Base-by-base conservation (phyloP, 2,797 vertebrate genomes). In the Dallia pectoralis region DNA sequence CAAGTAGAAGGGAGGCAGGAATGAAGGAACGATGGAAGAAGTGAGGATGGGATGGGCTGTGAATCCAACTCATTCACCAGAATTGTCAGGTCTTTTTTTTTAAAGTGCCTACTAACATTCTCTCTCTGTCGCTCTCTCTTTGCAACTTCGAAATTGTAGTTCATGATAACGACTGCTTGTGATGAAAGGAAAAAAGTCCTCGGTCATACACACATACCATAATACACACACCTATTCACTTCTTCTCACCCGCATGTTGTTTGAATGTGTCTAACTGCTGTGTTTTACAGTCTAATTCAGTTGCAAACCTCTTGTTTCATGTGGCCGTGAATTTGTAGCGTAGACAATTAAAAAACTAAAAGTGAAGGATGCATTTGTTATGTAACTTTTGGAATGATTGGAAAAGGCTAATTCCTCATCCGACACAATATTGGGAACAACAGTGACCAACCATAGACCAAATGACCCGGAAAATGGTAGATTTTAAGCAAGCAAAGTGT, bases 211-310 rank as follows among this genome's bases (percentile, higher is more conserved):
- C 18, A 16, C 59, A 81, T 78, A 63, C 79, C 79, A 78, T 30
- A 69, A 66, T 67, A 77, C 74, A 76, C 70, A 86, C 71, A 63
- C 74, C 75, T 81, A 76, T 68, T 78, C 72, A 78, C 78, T 61
- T 6, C 22, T 27, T 48, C 44, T 0, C 9, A 33, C 27, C 7
- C 53, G 29, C 32, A 71, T 63, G 85, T 44, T 78, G 82, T 64
- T 64, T 2, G 22, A 49, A 73, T 77, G 56, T 75, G 74, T 32
- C 67, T 65, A 32, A 36, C 40, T 1, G 11, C 14, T 44, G 6
- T 40, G 44, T 53, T 53, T 70, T 22, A 47, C 65, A 70, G 81
- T 81, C 81, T 78, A 22, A 61, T 72, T 3, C 74, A 77, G 48
- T 79, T 65, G 73, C 83, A 80, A 85, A 4, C 36, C 2, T 9